phyloP scores from a whole-genome alignment of 1,140 invertebrate species.

The Hylyphantes graminicola region DNA sequence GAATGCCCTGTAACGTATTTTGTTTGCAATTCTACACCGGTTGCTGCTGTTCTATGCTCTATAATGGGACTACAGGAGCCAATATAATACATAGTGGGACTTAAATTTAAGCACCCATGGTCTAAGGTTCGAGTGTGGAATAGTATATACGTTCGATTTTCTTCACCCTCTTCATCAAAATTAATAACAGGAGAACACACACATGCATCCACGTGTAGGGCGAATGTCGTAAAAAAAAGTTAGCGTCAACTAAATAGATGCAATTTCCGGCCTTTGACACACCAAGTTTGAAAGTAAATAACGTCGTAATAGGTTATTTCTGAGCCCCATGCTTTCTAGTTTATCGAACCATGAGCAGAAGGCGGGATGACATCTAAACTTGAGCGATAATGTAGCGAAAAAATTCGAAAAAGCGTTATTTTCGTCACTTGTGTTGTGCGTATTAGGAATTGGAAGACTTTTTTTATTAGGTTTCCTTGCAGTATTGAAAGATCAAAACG shows the following conservation, averaged over 20 bases:
- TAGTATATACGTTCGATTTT: too few relatives aligned
- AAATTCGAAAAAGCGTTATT: slow-evolving; percentile 15
- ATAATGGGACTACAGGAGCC: too few relatives aligned
- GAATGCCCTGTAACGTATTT: too few relatives aligned
- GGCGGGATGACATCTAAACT: slow-evolving; percentile 7
- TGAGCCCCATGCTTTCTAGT: background rate
- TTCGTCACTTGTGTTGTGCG: background rate
- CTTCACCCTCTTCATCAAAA: background rate
- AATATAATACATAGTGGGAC: too few relatives aligned
- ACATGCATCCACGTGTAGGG: background rate
- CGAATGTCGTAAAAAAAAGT: background rate
- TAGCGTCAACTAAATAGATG: slow-evolving; percentile 10
- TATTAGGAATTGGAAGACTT: background rate
- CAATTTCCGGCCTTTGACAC: slow-evolving; percentile 45
- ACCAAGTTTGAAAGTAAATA: slow-evolving; percentile 37
- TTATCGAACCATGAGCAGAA: slow-evolving; percentile 8
- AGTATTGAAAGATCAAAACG: slow-evolving; percentile 15
- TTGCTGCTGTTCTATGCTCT: too few relatives aligned
- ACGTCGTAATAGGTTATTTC: slow-evolving; percentile 23
- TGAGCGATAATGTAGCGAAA: slow-evolving; percentile 26
- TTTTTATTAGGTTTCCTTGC: slow-evolving; percentile 1
- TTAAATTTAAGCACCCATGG: too few relatives aligned
- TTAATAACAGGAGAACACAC: slow-evolving; percentile 7
- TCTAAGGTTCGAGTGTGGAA: too few relatives aligned
- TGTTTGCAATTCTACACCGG: too few relatives aligned